Base-by-base conservation (phyloP, 2,888 invertebrate species). In the Euplagia quadripunctaria region DNA sequence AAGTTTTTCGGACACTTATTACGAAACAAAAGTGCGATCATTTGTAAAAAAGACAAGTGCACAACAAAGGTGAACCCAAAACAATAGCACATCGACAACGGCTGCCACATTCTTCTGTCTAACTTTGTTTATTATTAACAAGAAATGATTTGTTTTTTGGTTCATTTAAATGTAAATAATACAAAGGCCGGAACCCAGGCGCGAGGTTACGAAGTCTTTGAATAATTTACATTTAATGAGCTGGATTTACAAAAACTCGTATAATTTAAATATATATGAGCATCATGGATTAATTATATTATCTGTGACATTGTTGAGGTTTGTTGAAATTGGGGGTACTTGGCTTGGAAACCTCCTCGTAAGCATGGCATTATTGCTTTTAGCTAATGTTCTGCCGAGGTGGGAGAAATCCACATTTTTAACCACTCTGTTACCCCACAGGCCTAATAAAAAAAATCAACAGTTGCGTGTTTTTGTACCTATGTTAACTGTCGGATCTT, bases 101-200 rank as follows among this genome's bases (percentile, higher is more conserved):
- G 9, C 61, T 61, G 61, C 31, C 61, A 61, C n/a, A 58, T 58
- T 58, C 55, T 20, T 11, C 8, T 11, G 17, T 20, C 31, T 31
- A 9, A 8, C 61, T 31, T 61, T 12, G 20, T 20, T 61, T 31
- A 20, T 61, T 61, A 14, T 61, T 61, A 31, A 12, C 31, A 61
- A 5, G 1, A 61, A 14, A 61, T 61, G 61, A 14, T 61, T 61
- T 31, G 42, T 17, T 43, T 64, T 11, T 43, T 20, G 43, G 49
- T 43, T 65, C 20, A 46, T 65, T 46, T n/a, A 31, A 65, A 65
- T 43, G 65, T 46, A 65, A 65, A 65, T 42, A 64, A 20, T 61
- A n/a, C 20, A 20, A 11, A 52, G 52, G 16, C 20, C 58, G 58
- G 20, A 20, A 58, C 58, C 58, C 58, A 20, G 20, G 11, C 58